Base-by-base conservation (phyloP, 2,797 vertebrate genomes). In the Schizopygopsis malacanthus region DNA sequence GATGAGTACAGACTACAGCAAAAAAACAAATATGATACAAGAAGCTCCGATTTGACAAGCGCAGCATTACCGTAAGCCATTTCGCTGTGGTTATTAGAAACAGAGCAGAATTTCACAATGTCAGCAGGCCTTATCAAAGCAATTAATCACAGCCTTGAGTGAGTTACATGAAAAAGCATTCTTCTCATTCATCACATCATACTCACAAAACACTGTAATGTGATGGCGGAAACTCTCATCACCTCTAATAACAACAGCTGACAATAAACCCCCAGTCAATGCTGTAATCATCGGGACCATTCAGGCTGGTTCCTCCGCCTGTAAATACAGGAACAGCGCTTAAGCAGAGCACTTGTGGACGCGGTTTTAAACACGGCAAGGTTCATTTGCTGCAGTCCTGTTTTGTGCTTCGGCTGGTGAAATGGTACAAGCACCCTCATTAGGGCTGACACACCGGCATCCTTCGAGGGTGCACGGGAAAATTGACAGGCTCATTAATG, bases 401-500 rank as follows among this genome's bases (percentile, higher is more conserved):
- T 79, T 85, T 72, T 85, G 73, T 83, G 52, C 28, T 84, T 12
- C 20, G 75, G 22, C 63, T 81, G 67, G 82, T 33, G 43, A 85
- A 82, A 87, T 45, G 54, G 82, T 86, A 83, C 82, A 88, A 87
- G 82, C 76, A 70, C 84, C 78, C 80, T 86, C 88, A 86, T 89
- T 90, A 86, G 70, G 75, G 16, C 85, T 77, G 79, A 85, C 63
- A 78, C 80, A 37, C 72, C 7, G 22, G 39, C 28, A 77, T 80
- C 54, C 43, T 71, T 71, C 9, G 41, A 86, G 82, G 45, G 73
- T 37, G 79, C 59, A 79, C 4, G 6, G 47, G 41, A 28, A 72
- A 71, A 84, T 47, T 73, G 84, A 85, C 85, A 83, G 85, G 45
- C 85, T 89, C 86, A 88, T 90, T 89, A 88, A 82, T 20, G 39